A percentile compares a stretch with the other conserved stretches of the same genome.
These are phyloP conservation scores for Pyrochroa serraticornis DNA, from an alignment of 2,888 invertebrate genomes.

Conservation along the genomic window DNA sequence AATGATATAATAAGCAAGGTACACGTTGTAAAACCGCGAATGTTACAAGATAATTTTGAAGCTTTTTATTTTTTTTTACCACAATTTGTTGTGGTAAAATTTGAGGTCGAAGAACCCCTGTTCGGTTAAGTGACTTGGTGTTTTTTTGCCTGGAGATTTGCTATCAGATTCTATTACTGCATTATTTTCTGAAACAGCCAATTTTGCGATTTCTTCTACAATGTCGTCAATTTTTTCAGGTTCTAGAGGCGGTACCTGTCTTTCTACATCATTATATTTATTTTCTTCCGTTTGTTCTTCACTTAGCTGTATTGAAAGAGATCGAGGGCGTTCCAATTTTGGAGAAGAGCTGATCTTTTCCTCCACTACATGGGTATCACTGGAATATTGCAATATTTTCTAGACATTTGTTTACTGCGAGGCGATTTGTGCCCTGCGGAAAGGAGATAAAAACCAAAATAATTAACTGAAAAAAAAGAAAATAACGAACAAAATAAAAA, in stretches of 20 bases:
- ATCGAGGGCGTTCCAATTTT: constrained; percentile 59
- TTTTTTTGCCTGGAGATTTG: constrained; percentile 52
- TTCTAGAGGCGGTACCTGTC: constrained; percentile 34
- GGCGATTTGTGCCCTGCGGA: constrained; percentile 53
- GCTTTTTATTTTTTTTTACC: constrained; percentile 60
- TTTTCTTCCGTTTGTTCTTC: constrained; percentile 51
- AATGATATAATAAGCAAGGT: constrained; percentile 28
- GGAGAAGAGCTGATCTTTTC: constrained; percentile 36
- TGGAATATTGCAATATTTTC: constrained; percentile 48
- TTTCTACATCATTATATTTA: constrained; percentile 33
- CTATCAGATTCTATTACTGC: constrained; percentile 19
- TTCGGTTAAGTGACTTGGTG: constrained; percentile 61
- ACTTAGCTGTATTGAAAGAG: constrained; percentile 61
- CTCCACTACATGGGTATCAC: constrained; percentile 42
- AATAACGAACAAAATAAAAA: constrained; percentile 35
- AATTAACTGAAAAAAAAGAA: constrained; percentile 35
- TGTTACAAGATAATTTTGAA: background rate
- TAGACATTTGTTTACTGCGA: constrained; percentile 46
- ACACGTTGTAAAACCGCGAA: constrained; percentile 8
- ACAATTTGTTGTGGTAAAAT: constrained; percentile 78
- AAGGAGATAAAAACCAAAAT: constrained; percentile 43
- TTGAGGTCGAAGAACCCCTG: constrained; percentile 77
- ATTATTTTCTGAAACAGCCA: constrained; percentile 20
- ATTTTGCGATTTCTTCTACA: constrained; percentile 28
- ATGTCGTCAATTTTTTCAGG: constrained; percentile 24